These are phyloP conservation scores for Drosophila mauritiana DNA, from an alignment of 1,140 invertebrate species.

Conservation along the genomic window DNA sequence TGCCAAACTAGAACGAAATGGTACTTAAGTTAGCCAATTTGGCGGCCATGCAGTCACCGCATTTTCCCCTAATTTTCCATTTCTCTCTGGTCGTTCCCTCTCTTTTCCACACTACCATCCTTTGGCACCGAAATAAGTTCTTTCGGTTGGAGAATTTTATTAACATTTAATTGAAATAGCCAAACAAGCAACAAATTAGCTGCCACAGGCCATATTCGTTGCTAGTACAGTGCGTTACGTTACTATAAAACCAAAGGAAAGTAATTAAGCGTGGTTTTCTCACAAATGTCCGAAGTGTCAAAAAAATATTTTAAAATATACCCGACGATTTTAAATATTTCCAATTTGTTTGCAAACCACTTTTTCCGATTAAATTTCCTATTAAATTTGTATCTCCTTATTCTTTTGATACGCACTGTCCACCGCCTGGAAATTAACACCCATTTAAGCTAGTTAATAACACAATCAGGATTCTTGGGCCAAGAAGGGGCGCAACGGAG, in stretches of 20 bases:
- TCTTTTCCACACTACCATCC: conserved; percentile 11
- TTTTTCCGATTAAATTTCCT: too few species aligned
- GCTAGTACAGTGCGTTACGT: conserved; percentile 5
- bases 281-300: too few species aligned
- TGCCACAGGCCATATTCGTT: conserved; percentile 25
- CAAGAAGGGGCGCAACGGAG: not conserved
- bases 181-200: conserved; percentile 62
- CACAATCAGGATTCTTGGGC: conserved; percentile 30
- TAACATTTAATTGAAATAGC: conserved; percentile 75
- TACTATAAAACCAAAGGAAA: not conserved
- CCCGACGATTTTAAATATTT: too few species aligned
- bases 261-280: too few species aligned
- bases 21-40: conserved; percentile 83
- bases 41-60: conserved; percentile 51
- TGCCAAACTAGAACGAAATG: conserved; percentile 71
- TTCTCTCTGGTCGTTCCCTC: not conserved
- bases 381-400: too few species aligned
- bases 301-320: too few species aligned
- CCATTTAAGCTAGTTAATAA: conserved; percentile 49
- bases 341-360: too few species aligned
- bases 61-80: conserved; percentile 20
- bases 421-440: conserved; percentile 25
- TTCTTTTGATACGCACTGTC: conserved; percentile 15
- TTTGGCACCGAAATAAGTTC: conserved; percentile 66
- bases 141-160: conserved; percentile 75